phyloP scores from a whole-genome alignment of 2,113 vertebrate species.

The Trichomycterus rosablanca region DNA sequence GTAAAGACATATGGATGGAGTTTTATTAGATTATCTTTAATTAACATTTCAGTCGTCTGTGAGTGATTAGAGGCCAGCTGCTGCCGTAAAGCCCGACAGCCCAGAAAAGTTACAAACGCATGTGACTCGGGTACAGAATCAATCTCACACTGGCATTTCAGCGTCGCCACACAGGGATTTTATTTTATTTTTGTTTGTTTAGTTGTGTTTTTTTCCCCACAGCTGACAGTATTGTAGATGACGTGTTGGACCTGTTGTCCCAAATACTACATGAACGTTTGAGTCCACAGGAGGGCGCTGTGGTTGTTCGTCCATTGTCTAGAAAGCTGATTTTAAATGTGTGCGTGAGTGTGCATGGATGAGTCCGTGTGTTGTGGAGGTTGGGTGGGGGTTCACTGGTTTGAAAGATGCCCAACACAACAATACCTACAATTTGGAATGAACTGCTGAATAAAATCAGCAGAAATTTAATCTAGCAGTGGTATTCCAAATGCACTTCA shows the following conservation, averaged over 20 bases:
- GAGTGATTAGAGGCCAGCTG: conserved; percentile 60
- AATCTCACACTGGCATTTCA: conserved; percentile 33
- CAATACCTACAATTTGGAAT: conserved; percentile 54
- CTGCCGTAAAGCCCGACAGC: conserved; percentile 39
- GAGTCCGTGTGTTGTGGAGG: conserved; percentile 22
- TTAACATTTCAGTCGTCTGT: conserved; percentile 55
- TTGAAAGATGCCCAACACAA: conserved; percentile 57
- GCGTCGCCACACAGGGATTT: conserved; percentile 8
- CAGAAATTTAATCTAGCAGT: no score
- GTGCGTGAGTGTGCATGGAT: conserved; percentile 33
- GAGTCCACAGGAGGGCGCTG: conserved; percentile 63
- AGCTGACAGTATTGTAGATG: conserved; percentile 15
- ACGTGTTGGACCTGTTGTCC: conserved; percentile 1
- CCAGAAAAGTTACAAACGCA: conserved; percentile 34
- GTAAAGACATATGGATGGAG: conserved; percentile 52
- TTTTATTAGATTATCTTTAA: conserved; percentile 60
- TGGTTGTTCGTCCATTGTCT: conserved; percentile 43
- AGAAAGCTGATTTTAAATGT: conserved; percentile 11
- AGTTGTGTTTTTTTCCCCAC: conserved; percentile 4
- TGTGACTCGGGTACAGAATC: conserved; percentile 36
- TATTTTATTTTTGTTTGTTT: conserved; percentile 11
- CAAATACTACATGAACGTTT: neutral
- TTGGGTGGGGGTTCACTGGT: conserved; percentile 34
- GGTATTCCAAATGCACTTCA: no score
- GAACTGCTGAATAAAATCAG: conserved; percentile 49